phyloP scores from a whole-genome alignment of 2,888 invertebrate species.

The Limnephilus auricula region DNA sequence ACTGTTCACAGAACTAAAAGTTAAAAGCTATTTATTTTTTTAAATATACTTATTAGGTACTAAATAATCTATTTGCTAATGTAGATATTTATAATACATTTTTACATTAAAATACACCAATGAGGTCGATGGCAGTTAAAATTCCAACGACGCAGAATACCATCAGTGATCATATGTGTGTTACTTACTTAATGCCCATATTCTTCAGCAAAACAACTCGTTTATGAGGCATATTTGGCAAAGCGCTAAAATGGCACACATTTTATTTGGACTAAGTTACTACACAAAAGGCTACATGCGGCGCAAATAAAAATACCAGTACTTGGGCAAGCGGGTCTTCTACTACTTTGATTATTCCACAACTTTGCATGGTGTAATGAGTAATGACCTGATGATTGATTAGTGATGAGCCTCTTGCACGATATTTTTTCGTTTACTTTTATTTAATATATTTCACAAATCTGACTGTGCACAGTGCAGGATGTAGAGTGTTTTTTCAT shows the following conservation, averaged over 20 bases:
- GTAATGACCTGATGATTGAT: too few relatives aligned
- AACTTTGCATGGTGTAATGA: slow-evolving; percentile 19
- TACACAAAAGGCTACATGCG: neutral
- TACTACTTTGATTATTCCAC: neutral
- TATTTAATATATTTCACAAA: too few relatives aligned
- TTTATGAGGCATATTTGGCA: neutral
- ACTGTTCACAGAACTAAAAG: too few relatives aligned
- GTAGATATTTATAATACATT: neutral
- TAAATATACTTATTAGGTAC: too few relatives aligned
- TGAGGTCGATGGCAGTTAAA: neutral
- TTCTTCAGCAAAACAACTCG: neutral
- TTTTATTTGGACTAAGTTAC: neutral
- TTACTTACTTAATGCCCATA: neutral
- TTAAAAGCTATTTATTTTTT: too few relatives aligned
- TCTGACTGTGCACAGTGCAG: too few relatives aligned
- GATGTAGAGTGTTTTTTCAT: too few relatives aligned
- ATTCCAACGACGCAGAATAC: neutral
- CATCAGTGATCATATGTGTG: neutral
- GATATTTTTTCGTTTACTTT: neutral
- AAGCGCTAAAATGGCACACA: neutral
- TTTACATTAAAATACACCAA: neutral
- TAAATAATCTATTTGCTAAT: neutral
- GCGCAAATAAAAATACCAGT: slow-evolving; percentile 14
- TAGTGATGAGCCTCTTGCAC: neutral
- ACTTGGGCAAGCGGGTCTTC: neutral